Evolutionary conservation across 2,888 invertebrate genomes (phyloP).

Genomic region (Papilio protenor): DNA sequence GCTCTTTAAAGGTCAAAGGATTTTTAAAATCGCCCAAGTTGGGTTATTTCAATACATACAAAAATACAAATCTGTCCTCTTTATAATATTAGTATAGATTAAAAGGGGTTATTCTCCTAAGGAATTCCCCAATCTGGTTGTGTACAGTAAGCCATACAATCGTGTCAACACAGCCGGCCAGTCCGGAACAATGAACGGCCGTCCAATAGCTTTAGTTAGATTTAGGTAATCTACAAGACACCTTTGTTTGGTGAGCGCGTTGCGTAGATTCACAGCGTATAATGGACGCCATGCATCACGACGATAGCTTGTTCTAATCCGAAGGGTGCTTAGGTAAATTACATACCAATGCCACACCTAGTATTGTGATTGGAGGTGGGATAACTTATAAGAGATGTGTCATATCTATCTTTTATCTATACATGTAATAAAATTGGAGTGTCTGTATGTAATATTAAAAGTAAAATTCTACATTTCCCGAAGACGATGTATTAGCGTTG

Average conservation of each 20-base stretch:
- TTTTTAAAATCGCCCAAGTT: too few relatives aligned
- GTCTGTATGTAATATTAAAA: too few relatives aligned
- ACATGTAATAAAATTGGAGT: too few relatives aligned
- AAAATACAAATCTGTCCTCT: background rate
- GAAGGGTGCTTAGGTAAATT: slow-evolving; percentile 44
- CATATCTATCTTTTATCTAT: too few relatives aligned
- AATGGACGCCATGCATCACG: slow-evolving; percentile 70
- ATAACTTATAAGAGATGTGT: too few relatives aligned
- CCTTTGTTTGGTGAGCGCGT: slow-evolving; percentile 62
- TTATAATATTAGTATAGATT: background rate
- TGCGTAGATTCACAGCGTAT: slow-evolving; percentile 62
- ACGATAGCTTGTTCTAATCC: slow-evolving; percentile 67
- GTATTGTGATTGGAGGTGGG: background rate
- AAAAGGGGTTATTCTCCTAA: background rate
- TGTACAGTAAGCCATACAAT: slow-evolving; percentile 24
- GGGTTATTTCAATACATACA: too few relatives aligned
- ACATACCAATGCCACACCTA: slow-evolving; percentile 5
- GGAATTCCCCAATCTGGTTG: slow-evolving; percentile 3
- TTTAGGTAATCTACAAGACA: slow-evolving; percentile 58
- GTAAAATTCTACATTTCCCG: too few relatives aligned
- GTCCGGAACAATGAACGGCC: slow-evolving; percentile 43
- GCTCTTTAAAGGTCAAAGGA: too few relatives aligned
- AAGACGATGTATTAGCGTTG: too few relatives aligned
- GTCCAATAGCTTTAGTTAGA: slow-evolving; percentile 42
- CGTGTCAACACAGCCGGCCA: slow-evolving; percentile 33